Conservation (phyloP, 2,888 invertebrate genomes). For the Torymus auratus region DNA sequence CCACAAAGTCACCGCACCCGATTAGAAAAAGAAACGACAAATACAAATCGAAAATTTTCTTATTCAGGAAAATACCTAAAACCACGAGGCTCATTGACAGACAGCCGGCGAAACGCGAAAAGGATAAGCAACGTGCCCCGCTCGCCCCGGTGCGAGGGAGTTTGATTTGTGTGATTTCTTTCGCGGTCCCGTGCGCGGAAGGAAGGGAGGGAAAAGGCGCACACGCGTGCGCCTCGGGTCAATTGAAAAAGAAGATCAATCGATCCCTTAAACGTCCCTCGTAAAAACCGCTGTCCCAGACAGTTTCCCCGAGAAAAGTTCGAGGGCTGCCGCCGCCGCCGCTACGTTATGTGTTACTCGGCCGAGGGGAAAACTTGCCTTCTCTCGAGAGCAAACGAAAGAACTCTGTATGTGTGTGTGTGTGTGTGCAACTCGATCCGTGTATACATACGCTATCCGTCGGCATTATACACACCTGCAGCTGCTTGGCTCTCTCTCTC, state of each 20-base stretch:
- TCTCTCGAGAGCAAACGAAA: slow-evolving; percentile 21
- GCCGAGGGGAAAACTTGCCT: slow-evolving; percentile 54
- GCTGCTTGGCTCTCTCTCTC: slow-evolving; percentile 64
- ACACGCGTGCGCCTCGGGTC: slow-evolving; percentile 21
- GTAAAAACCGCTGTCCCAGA: slow-evolving; percentile 62
- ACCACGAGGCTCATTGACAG: background rate
- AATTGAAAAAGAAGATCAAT: slow-evolving; percentile 63
- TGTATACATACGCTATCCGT: slow-evolving; percentile 12
- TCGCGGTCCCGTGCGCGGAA: background rate
- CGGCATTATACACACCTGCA: slow-evolving; percentile 61
- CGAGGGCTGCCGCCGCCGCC: slow-evolving; percentile 53
- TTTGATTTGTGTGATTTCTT: slow-evolving; percentile 55
- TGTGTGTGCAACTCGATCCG: background rate
- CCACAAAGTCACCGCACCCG: too few relatives aligned
- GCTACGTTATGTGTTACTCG: slow-evolving; percentile 64
- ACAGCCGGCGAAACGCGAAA: background rate
- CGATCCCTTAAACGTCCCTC: slow-evolving; percentile 64
- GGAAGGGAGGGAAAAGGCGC: background rate
- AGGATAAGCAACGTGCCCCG: slow-evolving; percentile 14
- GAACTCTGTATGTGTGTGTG: slow-evolving; percentile 1
- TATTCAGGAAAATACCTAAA: background rate
- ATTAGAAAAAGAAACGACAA: too few relatives aligned
- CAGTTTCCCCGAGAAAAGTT: slow-evolving; percentile 64
- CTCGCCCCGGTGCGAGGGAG: background rate
- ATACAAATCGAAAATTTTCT: background rate